Percentiles rank a stretch among this genome's conserved stretches.
These are phyloP conservation scores for Mus minutoides DNA, from an alignment of 2,797 vertebrate genomes.

Conservation along the genomic window DNA sequence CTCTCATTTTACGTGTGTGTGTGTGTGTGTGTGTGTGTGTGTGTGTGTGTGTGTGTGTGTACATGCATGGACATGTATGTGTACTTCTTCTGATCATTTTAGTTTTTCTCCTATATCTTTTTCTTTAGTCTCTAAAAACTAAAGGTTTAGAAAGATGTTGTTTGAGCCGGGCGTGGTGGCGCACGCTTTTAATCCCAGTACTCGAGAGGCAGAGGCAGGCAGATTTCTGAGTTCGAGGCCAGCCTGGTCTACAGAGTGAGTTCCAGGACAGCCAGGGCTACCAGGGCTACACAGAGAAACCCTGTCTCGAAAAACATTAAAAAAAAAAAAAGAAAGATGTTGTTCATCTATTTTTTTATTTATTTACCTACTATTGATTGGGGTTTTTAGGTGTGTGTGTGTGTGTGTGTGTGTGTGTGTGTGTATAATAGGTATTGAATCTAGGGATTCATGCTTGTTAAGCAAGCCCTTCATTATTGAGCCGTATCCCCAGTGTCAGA, in stretches of 20 bases:
- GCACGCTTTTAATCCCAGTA: no score
- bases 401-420: background rate
- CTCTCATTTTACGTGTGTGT: background rate
- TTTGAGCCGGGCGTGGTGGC: no score
- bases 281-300: no score
- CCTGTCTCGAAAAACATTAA: no score
- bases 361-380: background rate
- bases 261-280: no score
- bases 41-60: background rate
- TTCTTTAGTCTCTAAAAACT: background rate
- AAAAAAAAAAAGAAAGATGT: background rate
- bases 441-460: background rate
- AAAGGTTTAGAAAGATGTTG: background rate
- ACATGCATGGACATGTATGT: background rate
- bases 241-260: no score
- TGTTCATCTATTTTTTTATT: background rate
- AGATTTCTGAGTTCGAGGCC: no score
- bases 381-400: background rate
- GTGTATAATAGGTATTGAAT: background rate
- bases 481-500: background rate
- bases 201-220: no score
- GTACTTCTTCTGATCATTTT: background rate
- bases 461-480: background rate
- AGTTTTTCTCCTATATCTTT: background rate
- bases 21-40: background rate